Evolutionary conservation across 1,140 invertebrate species (phyloP), one percentile per base, ranked within the genome.

Genomic region (Bombus fervidus): DNA sequence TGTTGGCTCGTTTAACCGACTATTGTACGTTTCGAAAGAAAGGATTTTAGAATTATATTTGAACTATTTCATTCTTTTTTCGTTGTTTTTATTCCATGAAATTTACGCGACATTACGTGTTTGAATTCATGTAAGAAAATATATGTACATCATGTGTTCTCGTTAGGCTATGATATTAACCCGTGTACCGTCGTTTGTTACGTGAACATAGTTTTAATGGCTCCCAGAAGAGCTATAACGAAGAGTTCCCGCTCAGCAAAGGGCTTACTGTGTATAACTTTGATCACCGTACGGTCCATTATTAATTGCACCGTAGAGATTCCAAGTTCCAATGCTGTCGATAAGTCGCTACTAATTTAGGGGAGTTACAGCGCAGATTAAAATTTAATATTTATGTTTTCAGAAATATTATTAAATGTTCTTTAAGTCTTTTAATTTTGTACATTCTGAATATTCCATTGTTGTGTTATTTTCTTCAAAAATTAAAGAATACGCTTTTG

Each of bases 131-230:
- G 18, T 12, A 68, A 78, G 75, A 59, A 82, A 82, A 71, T 12
- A 6, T 69, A 43, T 12, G 31, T 31, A 57, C n/a, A 53, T n/a
- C 71, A 53, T 81, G 31, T 31, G 57, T 73, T 73, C 77, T 43
- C 31, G 28, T 73, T 85, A 73, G 25, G 47, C 22, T 9, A 15
- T 28, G 57, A 73, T 53, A 81, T 57, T 66, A 81, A 57, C 53
- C 9, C 25, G 9, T 28, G 82, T 37, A 10, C 34, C 34, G n/a
- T 41, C 78, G 34, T 85, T 73, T 59, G 64, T 73, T 85, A 74
- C 62, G 41, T 43, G 66, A 79, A 68, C 47, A 86, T 82, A 86
- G 84, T 82, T 82, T 37, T 82, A 86, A 86, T 85, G 66, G 74
- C 47, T 86, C 85, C 81, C 73, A 78, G 39, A 37, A 34, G 81